Base-by-base conservation (phyloP, 2,888 invertebrate genomes). In the Nineta flava region DNA sequence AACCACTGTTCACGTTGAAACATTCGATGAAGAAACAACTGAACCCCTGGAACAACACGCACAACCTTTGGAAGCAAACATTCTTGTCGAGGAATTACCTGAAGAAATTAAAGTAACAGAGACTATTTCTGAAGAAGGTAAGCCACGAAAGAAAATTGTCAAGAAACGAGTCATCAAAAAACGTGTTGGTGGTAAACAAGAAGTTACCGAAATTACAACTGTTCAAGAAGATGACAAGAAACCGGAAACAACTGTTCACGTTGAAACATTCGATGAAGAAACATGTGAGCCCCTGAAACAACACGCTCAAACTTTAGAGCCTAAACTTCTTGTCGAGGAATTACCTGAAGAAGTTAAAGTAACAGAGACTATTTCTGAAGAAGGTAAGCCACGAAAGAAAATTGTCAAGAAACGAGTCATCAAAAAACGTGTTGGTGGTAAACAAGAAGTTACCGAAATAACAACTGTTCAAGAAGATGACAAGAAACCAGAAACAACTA, bases 381-480 rank as follows among this genome's bases (percentile, higher is more conserved):
- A 57, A 50, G 45, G 53, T 57, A 58, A 35, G 55, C 55, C 54
- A 47, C 54, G 55, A 47, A 63, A 58, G 47, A 54, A 40, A 56
- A 54, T 55, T 43, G 54, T 26, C 55, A 52, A 60, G 5, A 59
- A 57, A 51, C 63, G 65, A 9, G 56, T 62, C 0, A 65, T 69
- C 16, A 69, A 57, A 46, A 60, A 59, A 53, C 61, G 59, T n/a
- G 52, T 54, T 44, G 50, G 52, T 32, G 53, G 52, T 17, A 55
- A 68, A 53, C 65, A 69, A 32, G 66, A 70, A 57, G 62, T 62
- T 34, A 69, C 66, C 50, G 67, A 65, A 59, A 67, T 70, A 55
- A 62, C 65, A 56, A 38, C 63, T 3, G 56, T 59, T 26, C 60
- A 61, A 54, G 62, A 66, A 56, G 61, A 60, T 49, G 57, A 54